These are phyloP conservation scores for Hyperopisus bebe DNA, from an alignment of 2,113 vertebrate genomes.

Conservation along the genomic window DNA sequence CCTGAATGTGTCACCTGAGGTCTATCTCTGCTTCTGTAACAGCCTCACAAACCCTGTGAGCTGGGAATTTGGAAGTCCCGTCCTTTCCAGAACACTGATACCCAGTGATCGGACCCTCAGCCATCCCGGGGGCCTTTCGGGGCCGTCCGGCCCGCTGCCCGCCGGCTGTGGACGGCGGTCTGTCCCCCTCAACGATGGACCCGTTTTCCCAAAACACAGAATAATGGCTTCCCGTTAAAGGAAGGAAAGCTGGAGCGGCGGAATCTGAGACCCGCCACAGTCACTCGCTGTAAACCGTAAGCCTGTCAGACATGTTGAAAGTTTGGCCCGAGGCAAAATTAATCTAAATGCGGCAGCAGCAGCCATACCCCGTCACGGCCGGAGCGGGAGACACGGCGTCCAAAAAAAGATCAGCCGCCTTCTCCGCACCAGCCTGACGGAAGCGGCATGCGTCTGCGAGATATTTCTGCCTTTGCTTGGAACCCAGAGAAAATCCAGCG, in stretches of 20 bases:
- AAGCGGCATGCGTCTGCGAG: background rate
- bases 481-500: background rate
- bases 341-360: background rate
- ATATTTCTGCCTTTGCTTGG: background rate
- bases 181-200: background rate
- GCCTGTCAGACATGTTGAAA: constrained; percentile 11
- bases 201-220: background rate
- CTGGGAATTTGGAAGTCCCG: background rate
- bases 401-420: background rate
- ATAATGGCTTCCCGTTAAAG: background rate
- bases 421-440: background rate
- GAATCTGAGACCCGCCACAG: background rate
- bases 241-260: background rate
- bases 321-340: background rate
- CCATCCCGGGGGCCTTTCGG: background rate
- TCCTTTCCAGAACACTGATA: background rate
- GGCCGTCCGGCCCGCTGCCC: background rate
- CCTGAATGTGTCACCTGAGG: background rate
- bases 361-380: background rate
- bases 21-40: background rate
- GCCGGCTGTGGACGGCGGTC: background rate
- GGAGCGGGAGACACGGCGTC: background rate
- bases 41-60: background rate
- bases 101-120: background rate
- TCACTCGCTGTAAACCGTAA: constrained; percentile 5